Percentiles rank a stretch among this genome's conserved stretches.
phyloP scores from a whole-genome alignment of 2,888 invertebrate genomes.

The Heliconius sara region DNA sequence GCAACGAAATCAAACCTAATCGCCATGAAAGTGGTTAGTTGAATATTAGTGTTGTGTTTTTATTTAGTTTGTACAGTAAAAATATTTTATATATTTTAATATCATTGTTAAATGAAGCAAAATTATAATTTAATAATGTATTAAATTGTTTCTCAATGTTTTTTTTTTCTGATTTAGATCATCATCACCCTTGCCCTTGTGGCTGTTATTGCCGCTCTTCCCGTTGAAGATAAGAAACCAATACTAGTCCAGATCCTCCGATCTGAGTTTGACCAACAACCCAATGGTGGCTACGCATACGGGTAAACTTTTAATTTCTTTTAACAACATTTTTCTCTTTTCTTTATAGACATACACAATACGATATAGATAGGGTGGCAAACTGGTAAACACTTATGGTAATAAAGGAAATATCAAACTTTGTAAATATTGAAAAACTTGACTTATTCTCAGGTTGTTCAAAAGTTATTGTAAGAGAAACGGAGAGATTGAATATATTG shows the following conservation, averaged over 20 bases:
- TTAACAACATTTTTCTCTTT: background rate
- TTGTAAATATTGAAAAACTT: background rate
- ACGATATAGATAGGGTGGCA: background rate
- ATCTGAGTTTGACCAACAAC: slow-evolving; percentile 56
- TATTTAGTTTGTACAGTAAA: background rate
- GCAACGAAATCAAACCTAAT: slow-evolving; percentile 59
- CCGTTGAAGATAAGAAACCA: slow-evolving; percentile 47
- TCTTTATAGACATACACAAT: background rate
- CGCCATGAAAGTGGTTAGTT: slow-evolving; percentile 38
- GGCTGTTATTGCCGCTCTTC: slow-evolving; percentile 63
- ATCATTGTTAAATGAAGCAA: background rate
- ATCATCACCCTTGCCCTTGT: slow-evolving; percentile 66
- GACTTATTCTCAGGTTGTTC: background rate
- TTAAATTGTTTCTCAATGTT: background rate
- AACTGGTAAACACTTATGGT: background rate
- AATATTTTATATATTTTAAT: background rate
- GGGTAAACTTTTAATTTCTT: slow-evolving; percentile 54
- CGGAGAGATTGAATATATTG: background rate
- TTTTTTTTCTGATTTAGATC: slow-evolving; percentile 51
- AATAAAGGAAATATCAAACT: background rate
- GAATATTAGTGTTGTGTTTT: background rate
- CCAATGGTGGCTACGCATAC: slow-evolving; percentile 64
- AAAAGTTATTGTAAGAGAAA: background rate
- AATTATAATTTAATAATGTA: too few species aligned
- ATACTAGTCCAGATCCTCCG: slow-evolving; percentile 55